Evolutionary conservation across 2,113 vertebrate genomes (phyloP).

Genomic region (Scomber colias): DNA sequence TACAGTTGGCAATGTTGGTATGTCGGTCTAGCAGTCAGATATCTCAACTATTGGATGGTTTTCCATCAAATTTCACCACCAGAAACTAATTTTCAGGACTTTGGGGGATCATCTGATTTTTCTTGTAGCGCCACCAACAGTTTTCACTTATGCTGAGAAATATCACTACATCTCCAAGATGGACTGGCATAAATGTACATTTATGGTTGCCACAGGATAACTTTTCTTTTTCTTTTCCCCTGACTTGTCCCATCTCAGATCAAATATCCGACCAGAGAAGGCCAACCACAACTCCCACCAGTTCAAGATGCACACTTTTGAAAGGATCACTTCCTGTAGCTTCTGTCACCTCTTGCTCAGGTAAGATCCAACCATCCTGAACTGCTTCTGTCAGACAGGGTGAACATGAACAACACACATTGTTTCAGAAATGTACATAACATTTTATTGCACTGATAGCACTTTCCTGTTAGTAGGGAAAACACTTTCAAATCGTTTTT

Average conservation of each 20-base stretch:
- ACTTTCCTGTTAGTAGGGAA: constrained; percentile 25
- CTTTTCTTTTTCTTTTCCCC: too few relatives aligned
- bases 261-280: constrained; percentile 92
- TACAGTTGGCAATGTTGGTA: too few relatives aligned
- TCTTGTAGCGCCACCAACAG: background rate
- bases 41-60: background rate
- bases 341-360: constrained; percentile 92
- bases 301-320: constrained; percentile 95
- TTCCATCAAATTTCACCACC: background rate
- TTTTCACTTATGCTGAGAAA: too few relatives aligned
- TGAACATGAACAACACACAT: constrained; percentile 4
- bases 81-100: background rate
- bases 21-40: background rate
- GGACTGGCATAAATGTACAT: too few relatives aligned
- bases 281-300: constrained; percentile 90
- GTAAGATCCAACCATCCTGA: constrained; percentile 73
- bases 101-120: background rate
- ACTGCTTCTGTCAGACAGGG: background rate
- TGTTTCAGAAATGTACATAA: background rate
- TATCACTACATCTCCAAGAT: too few relatives aligned
- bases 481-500: constrained; percentile 12
- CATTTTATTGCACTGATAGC: background rate
- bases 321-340: constrained; percentile 89
- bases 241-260: constrained; percentile 77
- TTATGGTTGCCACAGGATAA: too few relatives aligned